Conservation (phyloP, 2,113 vertebrate genomes). For the Corydoras maculifer region DNA sequence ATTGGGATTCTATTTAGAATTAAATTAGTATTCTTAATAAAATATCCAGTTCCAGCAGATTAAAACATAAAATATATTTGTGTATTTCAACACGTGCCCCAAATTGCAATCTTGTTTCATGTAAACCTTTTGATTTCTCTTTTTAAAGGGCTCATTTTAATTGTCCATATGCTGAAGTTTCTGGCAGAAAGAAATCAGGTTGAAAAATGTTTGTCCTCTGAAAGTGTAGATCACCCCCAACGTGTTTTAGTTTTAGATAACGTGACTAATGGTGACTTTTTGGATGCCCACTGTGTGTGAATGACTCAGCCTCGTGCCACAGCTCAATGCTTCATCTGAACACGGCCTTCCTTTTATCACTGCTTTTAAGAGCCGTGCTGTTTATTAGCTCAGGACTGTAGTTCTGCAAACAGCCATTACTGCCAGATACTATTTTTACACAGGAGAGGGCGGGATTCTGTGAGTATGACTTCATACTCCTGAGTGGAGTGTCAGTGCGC, state of each 20-base stretch:
- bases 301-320: slow-evolving; percentile 23
- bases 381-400: slow-evolving; percentile 23
- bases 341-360: slow-evolving; percentile 23
- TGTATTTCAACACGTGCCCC: no score
- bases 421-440: slow-evolving; percentile 24
- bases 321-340: slow-evolving; percentile 24
- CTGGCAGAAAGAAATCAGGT: no score
- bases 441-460: slow-evolving; percentile 9
- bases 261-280: background rate
- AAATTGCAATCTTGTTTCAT: no score
- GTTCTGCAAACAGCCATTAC: slow-evolving; percentile 26
- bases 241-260: slow-evolving; percentile 7
- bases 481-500: slow-evolving; percentile 7
- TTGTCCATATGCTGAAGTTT: no score
- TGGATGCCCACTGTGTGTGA: slow-evolving; percentile 8
- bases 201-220: no score
- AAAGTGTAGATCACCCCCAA: background rate
- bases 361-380: slow-evolving; percentile 40
- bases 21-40: no score
- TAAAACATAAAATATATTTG: no score
- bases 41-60: no score
- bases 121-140: no score
- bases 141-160: no score
- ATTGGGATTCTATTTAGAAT: no score
- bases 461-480: slow-evolving; percentile 25